Percentiles rank a stretch among this genome's conserved stretches.
Conservation (phyloP, 2,888 invertebrate species). For the Deilephila elpenor region DNA sequence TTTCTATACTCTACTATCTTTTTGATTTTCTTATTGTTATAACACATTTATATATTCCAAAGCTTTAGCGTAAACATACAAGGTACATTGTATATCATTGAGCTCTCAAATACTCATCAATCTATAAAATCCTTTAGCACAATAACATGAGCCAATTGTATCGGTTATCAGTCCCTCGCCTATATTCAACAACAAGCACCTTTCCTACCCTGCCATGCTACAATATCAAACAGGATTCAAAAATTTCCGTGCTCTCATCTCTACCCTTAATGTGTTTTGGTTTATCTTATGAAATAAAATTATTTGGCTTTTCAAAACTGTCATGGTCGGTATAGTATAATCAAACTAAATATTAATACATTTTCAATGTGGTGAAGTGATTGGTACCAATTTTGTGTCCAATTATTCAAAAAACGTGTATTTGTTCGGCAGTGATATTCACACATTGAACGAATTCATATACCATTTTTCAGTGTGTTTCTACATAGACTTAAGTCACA, state of each 20-base stretch:
- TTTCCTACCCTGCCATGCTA: conserved; percentile 63
- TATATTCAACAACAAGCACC: conserved; percentile 60
- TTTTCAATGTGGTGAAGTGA: not conserved
- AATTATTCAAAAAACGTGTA: not conserved
- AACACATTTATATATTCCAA: conserved; percentile 29
- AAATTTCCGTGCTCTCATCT: not conserved
- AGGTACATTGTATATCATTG: conserved; percentile 35
- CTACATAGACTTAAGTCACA: not conserved
- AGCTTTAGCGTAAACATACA: conserved; percentile 30
- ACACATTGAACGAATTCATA: conserved; percentile 4
- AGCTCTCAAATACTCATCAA: conserved; percentile 29
- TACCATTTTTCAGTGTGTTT: not conserved
- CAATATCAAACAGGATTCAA: conserved; percentile 30
- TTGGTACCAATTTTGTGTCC: not conserved
- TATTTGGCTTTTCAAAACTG: not conserved
- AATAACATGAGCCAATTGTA: not conserved
- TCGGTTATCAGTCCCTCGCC: conserved; percentile 8
- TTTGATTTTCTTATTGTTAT: conserved; percentile 21
- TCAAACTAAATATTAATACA: not conserved
- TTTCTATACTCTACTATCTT: conserved; percentile 25
- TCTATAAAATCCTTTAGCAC: not conserved
- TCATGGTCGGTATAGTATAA: not conserved
- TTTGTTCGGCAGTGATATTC: conserved; percentile 6
- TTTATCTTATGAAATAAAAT: not conserved
- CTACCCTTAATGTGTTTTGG: not conserved